Evolutionary conservation across 1,140 invertebrate genomes (phyloP).

Genomic region (Theocolax elegans): DNA sequence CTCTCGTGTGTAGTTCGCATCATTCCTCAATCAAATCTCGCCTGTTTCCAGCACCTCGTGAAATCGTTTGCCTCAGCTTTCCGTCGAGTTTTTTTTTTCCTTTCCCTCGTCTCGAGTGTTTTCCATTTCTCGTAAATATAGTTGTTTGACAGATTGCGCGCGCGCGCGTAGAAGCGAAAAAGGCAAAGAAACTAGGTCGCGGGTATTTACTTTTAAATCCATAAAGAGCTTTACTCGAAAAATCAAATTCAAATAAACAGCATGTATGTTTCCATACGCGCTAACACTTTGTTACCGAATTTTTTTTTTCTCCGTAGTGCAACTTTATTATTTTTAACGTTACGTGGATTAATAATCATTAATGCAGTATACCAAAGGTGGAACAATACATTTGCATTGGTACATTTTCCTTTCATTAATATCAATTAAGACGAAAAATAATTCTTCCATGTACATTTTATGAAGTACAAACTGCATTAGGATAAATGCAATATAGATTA

Average conservation of each 20-base stretch:
- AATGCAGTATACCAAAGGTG: too few species aligned
- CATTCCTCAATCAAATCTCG: conserved; percentile 12
- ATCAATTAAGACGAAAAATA: too few species aligned
- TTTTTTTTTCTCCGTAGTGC: too few species aligned
- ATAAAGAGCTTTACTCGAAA: not conserved
- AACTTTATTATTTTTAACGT: too few species aligned
- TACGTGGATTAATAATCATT: too few species aligned
- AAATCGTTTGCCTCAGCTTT: conserved; percentile 6
- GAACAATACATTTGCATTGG: too few species aligned
- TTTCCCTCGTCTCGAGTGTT: not conserved
- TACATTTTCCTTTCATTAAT: too few species aligned
- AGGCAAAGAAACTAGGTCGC: not conserved
- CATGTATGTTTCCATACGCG: too few species aligned
- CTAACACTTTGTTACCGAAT: too few species aligned
- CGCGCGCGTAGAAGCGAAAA: conserved; percentile 2
- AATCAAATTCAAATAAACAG: not conserved
- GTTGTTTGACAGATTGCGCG: conserved; percentile 51
- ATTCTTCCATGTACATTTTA: too few species aligned
- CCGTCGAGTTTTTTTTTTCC: not conserved
- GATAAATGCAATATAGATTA: too few species aligned
- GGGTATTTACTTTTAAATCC: conserved; percentile 8
- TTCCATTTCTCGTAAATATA: conserved; percentile 32
- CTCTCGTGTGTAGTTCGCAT: not conserved
- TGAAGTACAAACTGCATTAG: too few species aligned
- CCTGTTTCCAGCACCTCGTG: not conserved